phyloP scores from a whole-genome alignment of 2,113 vertebrate species.

The Aegypius monachus region DNA sequence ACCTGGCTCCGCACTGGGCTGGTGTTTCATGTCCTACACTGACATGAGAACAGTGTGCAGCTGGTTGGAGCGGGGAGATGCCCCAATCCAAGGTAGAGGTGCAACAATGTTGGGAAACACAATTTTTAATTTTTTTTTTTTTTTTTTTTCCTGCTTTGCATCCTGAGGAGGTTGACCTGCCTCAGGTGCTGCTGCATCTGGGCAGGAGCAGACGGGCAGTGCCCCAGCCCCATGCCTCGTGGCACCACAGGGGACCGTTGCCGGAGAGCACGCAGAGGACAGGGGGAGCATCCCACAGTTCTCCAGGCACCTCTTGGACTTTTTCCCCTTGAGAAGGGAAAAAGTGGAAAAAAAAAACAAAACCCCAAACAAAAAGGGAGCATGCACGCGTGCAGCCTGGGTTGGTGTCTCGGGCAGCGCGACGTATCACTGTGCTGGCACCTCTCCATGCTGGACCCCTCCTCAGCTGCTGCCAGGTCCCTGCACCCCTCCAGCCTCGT shows the following conservation, averaged over 20 bases:
- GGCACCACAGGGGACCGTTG: neutral
- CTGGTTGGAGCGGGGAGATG: neutral
- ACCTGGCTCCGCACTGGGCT: neutral
- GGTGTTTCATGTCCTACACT: neutral
- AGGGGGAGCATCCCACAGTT: neutral
- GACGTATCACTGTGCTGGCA: neutral
- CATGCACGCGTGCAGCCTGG: accelerated
- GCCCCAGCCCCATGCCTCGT: accelerated
- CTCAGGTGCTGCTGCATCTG: too few species aligned
- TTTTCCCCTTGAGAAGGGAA: neutral
- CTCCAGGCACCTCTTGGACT: neutral
- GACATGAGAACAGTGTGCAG: neutral
- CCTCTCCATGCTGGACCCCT: neutral
- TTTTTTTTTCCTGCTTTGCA: neutral
- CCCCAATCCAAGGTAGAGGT: neutral
- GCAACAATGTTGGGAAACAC: neutral
- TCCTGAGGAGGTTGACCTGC: neutral
- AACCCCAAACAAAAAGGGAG: neutral
- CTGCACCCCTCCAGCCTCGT: neutral
- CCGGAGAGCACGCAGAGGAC: neutral
- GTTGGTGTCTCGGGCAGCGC: neutral
- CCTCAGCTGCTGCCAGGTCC: neutral
- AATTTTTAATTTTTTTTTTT: neutral
- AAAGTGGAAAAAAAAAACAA: neutral
- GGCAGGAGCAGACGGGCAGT: neutral